Evolutionary conservation across 2,888 invertebrate species (phyloP).

Genomic region (Drosophila quinaria): DNA sequence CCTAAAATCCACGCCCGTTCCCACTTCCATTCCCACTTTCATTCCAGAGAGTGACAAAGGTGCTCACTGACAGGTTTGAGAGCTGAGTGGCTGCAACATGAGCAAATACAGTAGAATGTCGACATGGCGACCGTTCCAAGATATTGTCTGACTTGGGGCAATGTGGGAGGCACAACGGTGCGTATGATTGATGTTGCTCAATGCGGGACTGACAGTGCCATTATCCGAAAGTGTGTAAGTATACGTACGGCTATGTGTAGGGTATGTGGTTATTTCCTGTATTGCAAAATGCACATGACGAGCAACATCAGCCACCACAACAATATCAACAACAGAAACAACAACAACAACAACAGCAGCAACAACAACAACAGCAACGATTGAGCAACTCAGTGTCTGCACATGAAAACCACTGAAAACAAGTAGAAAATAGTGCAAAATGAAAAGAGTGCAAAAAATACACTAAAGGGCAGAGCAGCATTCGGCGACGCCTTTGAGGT

Average conservation of each 20-base stretch:
- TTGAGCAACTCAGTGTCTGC: conserved; percentile 20
- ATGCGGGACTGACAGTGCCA: conserved; percentile 66
- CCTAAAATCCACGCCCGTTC: conserved; percentile 9
- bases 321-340: conserved; percentile 10
- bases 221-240: conserved; percentile 48
- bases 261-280: conserved; percentile 12
- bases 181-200: conserved; percentile 74
- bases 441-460: conserved; percentile 9
- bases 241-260: not conserved
- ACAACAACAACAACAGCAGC: conserved; percentile 5
- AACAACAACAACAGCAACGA: not conserved
- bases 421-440: conserved; percentile 1
- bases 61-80: conserved; percentile 40
- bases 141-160: conserved; percentile 45
- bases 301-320: conserved; percentile 44
- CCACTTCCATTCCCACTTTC: not conserved
- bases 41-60: conserved; percentile 32
- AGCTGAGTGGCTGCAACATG: conserved; percentile 44
- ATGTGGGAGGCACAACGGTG: conserved; percentile 51
- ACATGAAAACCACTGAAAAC: conserved; percentile 25
- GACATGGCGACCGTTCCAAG: conserved; percentile 35
- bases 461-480: conserved; percentile 12
- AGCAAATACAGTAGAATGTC: conserved; percentile 22
- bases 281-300: conserved; percentile 42
- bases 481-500: conserved; percentile 3